phyloP scores from a whole-genome alignment of 2,113 vertebrate species.

The Psephotus haematonotus region DNA sequence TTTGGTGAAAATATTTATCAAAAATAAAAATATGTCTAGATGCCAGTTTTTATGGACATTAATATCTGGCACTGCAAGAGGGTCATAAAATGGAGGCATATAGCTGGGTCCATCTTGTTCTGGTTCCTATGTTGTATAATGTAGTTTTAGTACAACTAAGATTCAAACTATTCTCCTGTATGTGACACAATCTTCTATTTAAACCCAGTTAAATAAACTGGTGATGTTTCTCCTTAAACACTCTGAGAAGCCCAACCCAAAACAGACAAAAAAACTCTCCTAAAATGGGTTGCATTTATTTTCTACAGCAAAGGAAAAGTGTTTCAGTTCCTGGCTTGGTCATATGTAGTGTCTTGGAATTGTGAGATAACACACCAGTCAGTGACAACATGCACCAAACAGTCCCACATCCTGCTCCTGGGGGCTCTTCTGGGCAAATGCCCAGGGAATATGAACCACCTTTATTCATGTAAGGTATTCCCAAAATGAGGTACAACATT shows the following conservation, averaged over 20 bases:
- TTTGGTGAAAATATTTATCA: not conserved
- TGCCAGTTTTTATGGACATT: not conserved
- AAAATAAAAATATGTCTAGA: not conserved
- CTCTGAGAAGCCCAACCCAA: not conserved
- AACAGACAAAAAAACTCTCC: not conserved
- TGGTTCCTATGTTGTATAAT: not conserved
- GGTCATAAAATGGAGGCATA: not conserved
- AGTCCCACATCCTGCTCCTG: not conserved
- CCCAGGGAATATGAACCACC: not conserved
- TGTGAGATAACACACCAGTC: not conserved
- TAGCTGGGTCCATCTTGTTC: not conserved
- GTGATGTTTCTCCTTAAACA: not conserved
- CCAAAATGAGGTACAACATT: not conserved
- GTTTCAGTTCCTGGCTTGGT: not conserved
- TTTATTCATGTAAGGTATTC: not conserved
- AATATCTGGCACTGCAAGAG: not conserved
- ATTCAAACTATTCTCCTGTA: not conserved
- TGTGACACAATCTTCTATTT: not conserved
- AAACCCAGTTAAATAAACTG: not conserved
- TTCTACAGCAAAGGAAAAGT: not conserved
- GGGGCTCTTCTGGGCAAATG: not conserved
- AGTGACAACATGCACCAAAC: not conserved
- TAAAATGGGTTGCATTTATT: not conserved
- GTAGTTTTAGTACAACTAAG: not conserved
- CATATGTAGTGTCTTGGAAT: not conserved